Conservation (phyloP, 2,888 invertebrate genomes). For the Gibbula magus region DNA sequence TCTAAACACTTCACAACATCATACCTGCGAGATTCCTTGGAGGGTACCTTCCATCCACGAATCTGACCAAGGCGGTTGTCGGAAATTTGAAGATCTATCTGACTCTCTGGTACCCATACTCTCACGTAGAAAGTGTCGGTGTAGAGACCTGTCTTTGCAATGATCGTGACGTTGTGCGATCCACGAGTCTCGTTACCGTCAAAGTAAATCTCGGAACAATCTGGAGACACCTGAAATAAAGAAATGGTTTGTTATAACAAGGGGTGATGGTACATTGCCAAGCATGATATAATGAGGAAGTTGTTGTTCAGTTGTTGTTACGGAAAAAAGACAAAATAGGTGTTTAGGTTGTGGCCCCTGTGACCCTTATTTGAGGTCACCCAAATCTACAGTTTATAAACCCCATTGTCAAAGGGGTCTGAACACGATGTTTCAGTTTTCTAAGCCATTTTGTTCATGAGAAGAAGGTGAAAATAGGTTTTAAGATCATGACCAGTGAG, state of each 20-base stretch:
- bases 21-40: not conserved
- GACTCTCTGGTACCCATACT: constrained; percentile 98
- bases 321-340: too few species aligned
- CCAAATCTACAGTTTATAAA: too few species aligned
- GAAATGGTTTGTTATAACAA: too few species aligned
- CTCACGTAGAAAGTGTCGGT: constrained; percentile 91
- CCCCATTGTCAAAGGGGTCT: not conserved
- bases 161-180: constrained; percentile 93
- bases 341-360: too few species aligned
- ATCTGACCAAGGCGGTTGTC: constrained; percentile 94
- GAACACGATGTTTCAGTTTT: too few species aligned
- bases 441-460: not conserved
- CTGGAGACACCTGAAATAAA: constrained; percentile 88
- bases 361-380: too few species aligned
- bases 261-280: too few species aligned
- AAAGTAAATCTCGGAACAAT: constrained; percentile 96
- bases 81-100: constrained; percentile 90
- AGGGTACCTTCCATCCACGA: constrained; percentile 93
- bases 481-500: not conserved
- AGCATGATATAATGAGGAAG: too few species aligned
- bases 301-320: too few species aligned
- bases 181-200: constrained; percentile 96
- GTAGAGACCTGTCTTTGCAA: constrained; percentile 82
- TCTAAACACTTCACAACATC: too few species aligned
- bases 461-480: not conserved